Conservation (phyloP, 1,140 invertebrate species). For the Halyomorpha halys region DNA sequence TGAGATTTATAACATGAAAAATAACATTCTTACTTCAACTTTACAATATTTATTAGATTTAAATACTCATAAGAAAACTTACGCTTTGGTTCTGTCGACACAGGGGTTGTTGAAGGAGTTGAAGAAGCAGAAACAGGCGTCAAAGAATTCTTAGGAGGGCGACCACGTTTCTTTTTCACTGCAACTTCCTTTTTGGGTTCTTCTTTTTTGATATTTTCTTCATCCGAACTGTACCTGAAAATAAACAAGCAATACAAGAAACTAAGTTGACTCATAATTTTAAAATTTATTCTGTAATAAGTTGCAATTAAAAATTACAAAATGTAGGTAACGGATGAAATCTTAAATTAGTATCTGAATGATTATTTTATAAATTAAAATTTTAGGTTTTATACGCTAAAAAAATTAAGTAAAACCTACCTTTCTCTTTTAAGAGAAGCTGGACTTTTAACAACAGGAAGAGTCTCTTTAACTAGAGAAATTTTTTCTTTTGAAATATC, state of each 20-base stretch:
- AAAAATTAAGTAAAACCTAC: neutral
- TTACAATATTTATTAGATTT: too few species aligned
- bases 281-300: too few species aligned
- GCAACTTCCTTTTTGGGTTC: neutral
- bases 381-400: too few species aligned
- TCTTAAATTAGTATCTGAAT: too few species aligned
- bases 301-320: too few species aligned
- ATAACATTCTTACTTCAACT: too few species aligned
- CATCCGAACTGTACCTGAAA: conserved; percentile 9
- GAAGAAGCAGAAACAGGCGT: neutral
- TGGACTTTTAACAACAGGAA: neutral
- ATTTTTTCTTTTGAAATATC: neutral
- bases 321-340: too few species aligned
- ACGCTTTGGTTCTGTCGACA: too few species aligned
- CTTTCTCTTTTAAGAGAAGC: conserved; percentile 3
- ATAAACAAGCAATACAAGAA: neutral
- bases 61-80: too few species aligned
- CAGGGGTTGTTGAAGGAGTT: too few species aligned
- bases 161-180: conserved; percentile 22
- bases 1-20: too few species aligned
- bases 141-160: conserved; percentile 18
- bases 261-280: neutral
- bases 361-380: too few species aligned
- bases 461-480: neutral
- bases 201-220: neutral